A percentile compares a stretch with the other conserved stretches of the same genome.
Evolutionary conservation across 1,140 invertebrate genomes (phyloP).

Genomic region (Zaprionus inermis): DNA sequence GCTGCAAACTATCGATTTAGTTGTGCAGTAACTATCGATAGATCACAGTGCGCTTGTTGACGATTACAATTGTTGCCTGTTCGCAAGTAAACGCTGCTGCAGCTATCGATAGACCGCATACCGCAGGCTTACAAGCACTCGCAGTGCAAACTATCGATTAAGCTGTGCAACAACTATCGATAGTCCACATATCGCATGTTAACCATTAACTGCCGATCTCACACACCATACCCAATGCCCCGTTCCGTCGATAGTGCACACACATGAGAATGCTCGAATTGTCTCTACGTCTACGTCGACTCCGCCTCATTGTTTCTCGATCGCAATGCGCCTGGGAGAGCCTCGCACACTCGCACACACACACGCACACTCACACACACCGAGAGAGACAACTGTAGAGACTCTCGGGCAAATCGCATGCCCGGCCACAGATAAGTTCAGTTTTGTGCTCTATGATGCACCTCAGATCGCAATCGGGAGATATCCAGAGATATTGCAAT

Average conservation of each 20-base stretch:
- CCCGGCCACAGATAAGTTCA: constrained; percentile 57
- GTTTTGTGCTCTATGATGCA: constrained; percentile 63
- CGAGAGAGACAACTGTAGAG: neutral
- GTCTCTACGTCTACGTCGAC: constrained; percentile 36
- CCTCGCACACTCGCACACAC: constrained; percentile 13
- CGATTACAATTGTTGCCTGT: no score
- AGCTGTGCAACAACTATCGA: neutral
- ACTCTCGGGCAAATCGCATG: constrained; percentile 37
- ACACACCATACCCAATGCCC: constrained; percentile 3
- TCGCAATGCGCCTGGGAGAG: constrained; percentile 46
- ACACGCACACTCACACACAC: constrained; percentile 1
- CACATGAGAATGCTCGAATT: constrained; percentile 49
- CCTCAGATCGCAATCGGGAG: constrained; percentile 67
- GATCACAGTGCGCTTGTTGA: no score
- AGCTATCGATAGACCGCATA: neutral
- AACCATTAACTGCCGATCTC: neutral
- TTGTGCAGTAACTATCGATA: neutral
- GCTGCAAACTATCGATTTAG: neutral
- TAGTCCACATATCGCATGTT: neutral
- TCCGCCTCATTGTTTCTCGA: constrained; percentile 40
- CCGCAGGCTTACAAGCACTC: neutral
- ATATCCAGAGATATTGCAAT: constrained; percentile 76
- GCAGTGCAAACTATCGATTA: neutral
- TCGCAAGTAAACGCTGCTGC: no score
- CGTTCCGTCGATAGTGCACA: constrained; percentile 17